Conservation (phyloP, 2,888 invertebrate genomes). For the Protodeltote pygarga region DNA sequence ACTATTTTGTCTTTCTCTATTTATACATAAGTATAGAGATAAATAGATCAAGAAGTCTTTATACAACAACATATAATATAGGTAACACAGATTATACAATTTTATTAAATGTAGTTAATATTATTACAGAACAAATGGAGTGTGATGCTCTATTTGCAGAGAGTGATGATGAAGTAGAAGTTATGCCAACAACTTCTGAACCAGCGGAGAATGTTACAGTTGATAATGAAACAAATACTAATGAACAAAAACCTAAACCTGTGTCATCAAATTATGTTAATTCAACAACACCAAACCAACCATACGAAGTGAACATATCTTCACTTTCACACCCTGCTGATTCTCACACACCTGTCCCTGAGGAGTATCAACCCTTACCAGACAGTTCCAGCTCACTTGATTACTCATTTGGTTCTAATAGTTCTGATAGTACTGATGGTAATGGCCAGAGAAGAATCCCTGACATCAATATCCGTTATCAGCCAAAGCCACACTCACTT, state of each 20-base stretch:
- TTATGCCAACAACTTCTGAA: constrained; percentile 62
- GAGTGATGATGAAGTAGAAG: constrained; percentile 88
- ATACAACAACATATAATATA: too few relatives aligned
- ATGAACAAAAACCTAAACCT: constrained; percentile 60
- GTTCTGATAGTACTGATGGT: constrained; percentile 59
- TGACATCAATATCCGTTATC: constrained; percentile 75
- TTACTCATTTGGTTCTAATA: constrained; percentile 61
- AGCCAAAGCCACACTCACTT: constrained; percentile 69
- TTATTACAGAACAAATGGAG: constrained; percentile 87
- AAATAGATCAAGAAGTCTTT: too few relatives aligned
- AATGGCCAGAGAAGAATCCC: constrained; percentile 59
- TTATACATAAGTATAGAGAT: too few relatives aligned
- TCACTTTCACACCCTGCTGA: constrained; percentile 67
- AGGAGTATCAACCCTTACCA: constrained; percentile 81
- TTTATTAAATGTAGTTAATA: constrained; percentile 9
- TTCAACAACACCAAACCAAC: constrained; percentile 70
- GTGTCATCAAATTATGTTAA: constrained; percentile 74
- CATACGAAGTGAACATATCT: constrained; percentile 68
- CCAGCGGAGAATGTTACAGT: constrained; percentile 52
- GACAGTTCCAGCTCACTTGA: constrained; percentile 79
- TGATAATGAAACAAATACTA: constrained; percentile 43
- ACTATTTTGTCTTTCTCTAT: too few relatives aligned
- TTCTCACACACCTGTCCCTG: constrained; percentile 79
- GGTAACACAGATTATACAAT: too few relatives aligned
- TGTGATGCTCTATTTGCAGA: constrained; percentile 89